phyloP scores from a whole-genome alignment of 2,888 invertebrate species.

The Allacma fusca region DNA sequence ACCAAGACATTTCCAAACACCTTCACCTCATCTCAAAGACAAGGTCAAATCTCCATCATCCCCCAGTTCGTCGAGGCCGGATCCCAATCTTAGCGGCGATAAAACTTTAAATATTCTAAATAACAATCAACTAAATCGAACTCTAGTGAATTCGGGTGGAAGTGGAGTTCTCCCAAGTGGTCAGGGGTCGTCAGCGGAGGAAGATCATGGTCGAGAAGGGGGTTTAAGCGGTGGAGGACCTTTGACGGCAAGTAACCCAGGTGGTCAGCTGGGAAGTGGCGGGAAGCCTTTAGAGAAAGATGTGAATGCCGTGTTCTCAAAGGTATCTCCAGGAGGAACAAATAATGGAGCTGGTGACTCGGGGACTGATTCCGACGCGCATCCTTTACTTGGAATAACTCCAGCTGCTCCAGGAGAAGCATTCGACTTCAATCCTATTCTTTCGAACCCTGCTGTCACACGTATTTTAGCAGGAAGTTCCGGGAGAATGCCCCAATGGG shows the following conservation, averaged over 20 bases:
- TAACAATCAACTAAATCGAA: constrained; percentile 56
- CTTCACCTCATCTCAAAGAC: constrained; percentile 52
- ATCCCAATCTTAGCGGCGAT: constrained; percentile 46
- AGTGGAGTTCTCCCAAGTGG: constrained; percentile 46
- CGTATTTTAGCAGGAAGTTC: constrained; percentile 86
- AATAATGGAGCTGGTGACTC: constrained; percentile 43
- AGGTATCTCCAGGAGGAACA: constrained; percentile 66
- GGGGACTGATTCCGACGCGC: constrained; percentile 59
- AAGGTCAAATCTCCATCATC: constrained; percentile 43
- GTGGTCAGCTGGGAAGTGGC: constrained; percentile 45
- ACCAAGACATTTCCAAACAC: constrained; percentile 57
- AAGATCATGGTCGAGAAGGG: constrained; percentile 44
- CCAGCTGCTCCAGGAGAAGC: constrained; percentile 62
- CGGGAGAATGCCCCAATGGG: constrained; percentile 66
- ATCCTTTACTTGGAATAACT: constrained; percentile 61
- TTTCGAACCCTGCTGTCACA: constrained; percentile 83
- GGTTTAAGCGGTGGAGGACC: constrained; percentile 43
- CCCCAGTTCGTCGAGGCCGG: constrained; percentile 18
- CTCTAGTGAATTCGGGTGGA: constrained; percentile 31
- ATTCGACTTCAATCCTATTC: constrained; percentile 73
- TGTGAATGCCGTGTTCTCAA: constrained; percentile 74
- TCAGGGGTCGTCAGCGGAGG: constrained; percentile 32
- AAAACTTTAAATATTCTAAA: constrained; percentile 48
- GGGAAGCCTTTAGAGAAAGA: constrained; percentile 69
- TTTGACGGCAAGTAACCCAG: constrained; percentile 49